Conservation (phyloP, 1,140 invertebrate genomes). For the Meteorus sp. region DNA sequence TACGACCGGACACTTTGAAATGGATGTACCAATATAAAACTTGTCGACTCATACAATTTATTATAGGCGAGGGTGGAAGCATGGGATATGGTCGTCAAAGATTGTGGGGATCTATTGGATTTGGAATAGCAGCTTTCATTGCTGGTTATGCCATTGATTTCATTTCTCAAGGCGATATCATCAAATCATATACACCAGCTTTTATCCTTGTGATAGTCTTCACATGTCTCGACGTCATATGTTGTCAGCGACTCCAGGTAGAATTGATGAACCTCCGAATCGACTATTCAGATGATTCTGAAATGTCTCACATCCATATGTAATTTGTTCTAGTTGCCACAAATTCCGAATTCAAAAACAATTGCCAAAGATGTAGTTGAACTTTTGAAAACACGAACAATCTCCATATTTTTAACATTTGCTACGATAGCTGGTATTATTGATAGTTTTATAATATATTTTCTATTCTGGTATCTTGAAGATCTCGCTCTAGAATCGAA, state of each 20-base stretch:
- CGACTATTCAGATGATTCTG: too few relatives aligned
- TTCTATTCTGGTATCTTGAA: conserved; percentile 79
- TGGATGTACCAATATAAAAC: not conserved
- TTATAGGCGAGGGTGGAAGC: conserved; percentile 61
- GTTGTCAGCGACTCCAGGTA: conserved; percentile 66
- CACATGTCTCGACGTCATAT: conserved; percentile 65
- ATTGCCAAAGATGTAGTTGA: conserved; percentile 65
- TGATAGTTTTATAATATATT: conserved; percentile 78
- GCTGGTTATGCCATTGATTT: conserved; percentile 67
- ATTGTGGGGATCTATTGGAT: conserved; percentile 79
- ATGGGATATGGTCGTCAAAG: conserved; percentile 75
- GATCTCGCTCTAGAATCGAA: conserved; percentile 67
- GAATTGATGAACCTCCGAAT: too few relatives aligned
- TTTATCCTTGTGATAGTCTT: conserved; percentile 67
- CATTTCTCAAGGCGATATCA: conserved; percentile 56
- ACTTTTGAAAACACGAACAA: conserved; percentile 64
- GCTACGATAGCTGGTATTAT: conserved; percentile 72
- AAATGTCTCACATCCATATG: not conserved
- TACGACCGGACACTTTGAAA: not conserved
- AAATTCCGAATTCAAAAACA: conserved; percentile 64
- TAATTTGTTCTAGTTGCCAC: conserved; percentile 64
- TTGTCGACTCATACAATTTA: not conserved
- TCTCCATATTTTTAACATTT: conserved; percentile 70
- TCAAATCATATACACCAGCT: conserved; percentile 71
- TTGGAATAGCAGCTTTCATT: conserved; percentile 69